Base-by-base conservation (phyloP, 2,888 invertebrate species). In the Galerucella nymphaeae region DNA sequence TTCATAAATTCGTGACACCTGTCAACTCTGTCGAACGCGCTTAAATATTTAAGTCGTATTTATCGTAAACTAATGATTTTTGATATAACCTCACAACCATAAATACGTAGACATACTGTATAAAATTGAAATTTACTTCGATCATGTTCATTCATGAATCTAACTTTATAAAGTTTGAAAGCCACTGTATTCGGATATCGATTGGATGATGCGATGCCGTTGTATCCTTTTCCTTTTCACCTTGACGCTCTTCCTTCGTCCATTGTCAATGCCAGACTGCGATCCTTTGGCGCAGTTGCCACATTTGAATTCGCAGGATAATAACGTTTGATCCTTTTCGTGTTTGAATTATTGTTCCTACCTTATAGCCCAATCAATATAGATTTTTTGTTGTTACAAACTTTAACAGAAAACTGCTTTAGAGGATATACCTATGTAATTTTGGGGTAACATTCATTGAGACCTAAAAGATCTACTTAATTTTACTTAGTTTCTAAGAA, bases 191-290 rank as follows among this genome's bases (percentile, higher is more conserved):
- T 53, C 50, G 16, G 16, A 61, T 61, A 61, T 61, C 61, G 61
- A 61, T 61, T 42, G 42, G 41, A 30, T 38, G 38, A 16, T 42
- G 41, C 16, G 61, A 41, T 38, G 61, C 41, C 61, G 68, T 11
- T 50, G 67, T 68, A 48, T 68, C 67, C 59, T 68, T 48, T 68
- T 68, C 67, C 38, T n/a, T 23, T 69, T 69, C 68, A 66, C 66
- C 66, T 66, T 66, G 66, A 53, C 18, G 50, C 48, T 38, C 50
- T 62, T 50, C 62, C 53, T 69, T 69, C 61, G 41, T 62, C 18
- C 68, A 69, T 20, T 69, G 62, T 69, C 68, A 69, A 69, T 69
- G 68, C 53, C 68, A 62, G 61, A 61, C 61, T 61, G 61, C 61
- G 61, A 61, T 61, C 61, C 38, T 58, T 58, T 30, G 61, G 42